Evolutionary conservation across 2,797 vertebrate species (phyloP).

Genomic region (Pangasius larnaudii): DNA sequence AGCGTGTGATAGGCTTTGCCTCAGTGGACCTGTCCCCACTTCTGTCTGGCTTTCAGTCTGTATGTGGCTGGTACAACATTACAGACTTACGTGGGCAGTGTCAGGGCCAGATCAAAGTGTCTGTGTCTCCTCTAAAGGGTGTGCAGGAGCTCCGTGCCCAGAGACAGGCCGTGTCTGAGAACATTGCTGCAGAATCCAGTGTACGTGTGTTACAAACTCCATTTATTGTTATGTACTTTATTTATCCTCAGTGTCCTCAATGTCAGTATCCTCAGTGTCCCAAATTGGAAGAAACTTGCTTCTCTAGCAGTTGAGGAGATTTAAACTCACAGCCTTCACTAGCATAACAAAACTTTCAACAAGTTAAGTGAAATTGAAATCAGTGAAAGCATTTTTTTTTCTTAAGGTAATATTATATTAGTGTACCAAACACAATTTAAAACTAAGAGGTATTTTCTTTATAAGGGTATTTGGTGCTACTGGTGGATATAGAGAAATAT

Average conservation of each 20-base stretch:
- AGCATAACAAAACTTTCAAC: background rate
- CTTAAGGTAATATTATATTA: background rate
- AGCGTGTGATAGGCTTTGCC: conserved; percentile 93
- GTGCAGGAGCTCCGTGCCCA: conserved; percentile 78
- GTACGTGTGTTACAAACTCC: conserved; percentile 62
- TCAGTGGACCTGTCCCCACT: conserved; percentile 92
- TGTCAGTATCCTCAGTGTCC: background rate
- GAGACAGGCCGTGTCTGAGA: conserved; percentile 71
- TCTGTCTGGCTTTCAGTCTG: conserved; percentile 88
- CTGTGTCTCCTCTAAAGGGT: conserved; percentile 84
- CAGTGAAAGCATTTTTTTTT: background rate
- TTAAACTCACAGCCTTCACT: background rate
- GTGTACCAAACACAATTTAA: background rate
- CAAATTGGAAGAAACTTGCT: background rate
- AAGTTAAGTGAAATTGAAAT: background rate
- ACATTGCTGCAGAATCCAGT: conserved; percentile 59
- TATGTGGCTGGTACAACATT: conserved; percentile 98
- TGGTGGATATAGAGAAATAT: background rate
- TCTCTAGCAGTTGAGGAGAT: background rate
- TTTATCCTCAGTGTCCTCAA: background rate
- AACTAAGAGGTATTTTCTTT: background rate
- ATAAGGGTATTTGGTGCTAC: background rate
- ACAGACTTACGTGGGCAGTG: conserved; percentile 91
- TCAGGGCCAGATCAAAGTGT: conserved; percentile 93
- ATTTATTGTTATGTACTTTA: background rate